Percentiles rank a stretch among this genome's conserved stretches.
Evolutionary conservation across 2,113 vertebrate genomes (phyloP).

Genomic region (Caloenas nicobarica): DNA sequence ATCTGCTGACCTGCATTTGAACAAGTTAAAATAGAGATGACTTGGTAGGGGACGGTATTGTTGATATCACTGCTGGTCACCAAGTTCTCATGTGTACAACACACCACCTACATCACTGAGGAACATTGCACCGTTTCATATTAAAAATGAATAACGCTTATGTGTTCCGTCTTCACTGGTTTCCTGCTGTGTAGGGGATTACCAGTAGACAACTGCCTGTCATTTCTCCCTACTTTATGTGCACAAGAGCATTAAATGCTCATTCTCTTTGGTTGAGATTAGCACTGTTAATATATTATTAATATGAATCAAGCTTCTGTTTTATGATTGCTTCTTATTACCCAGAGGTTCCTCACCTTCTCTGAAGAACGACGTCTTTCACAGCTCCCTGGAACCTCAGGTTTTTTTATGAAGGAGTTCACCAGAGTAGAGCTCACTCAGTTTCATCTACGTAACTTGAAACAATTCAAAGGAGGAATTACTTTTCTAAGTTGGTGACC

Average conservation of each 20-base stretch:
- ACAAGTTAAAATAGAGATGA: not conserved
- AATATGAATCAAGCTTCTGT: not conserved
- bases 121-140: not conserved
- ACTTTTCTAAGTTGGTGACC: not conserved
- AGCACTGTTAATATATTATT: not conserved
- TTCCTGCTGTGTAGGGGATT: not conserved
- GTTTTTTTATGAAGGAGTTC: not conserved
- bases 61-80: not conserved
- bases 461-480: not conserved
- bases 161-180: not conserved
- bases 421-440: not conserved
- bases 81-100: rapidly evolving
- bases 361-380: not conserved
- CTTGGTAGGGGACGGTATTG: not conserved
- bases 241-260: not conserved
- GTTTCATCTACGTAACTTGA: not conserved
- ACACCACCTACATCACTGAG: not conserved
- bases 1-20: not conserved
- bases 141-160: not conserved
- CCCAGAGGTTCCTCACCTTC: not conserved
- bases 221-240: not conserved
- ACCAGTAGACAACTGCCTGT: not conserved
- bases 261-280: not conserved
- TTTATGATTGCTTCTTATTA: not conserved
- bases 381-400: not conserved